These are phyloP conservation scores for Pristis pectinata DNA, from an alignment of 2,797 vertebrate species.

Conservation along the genomic window DNA sequence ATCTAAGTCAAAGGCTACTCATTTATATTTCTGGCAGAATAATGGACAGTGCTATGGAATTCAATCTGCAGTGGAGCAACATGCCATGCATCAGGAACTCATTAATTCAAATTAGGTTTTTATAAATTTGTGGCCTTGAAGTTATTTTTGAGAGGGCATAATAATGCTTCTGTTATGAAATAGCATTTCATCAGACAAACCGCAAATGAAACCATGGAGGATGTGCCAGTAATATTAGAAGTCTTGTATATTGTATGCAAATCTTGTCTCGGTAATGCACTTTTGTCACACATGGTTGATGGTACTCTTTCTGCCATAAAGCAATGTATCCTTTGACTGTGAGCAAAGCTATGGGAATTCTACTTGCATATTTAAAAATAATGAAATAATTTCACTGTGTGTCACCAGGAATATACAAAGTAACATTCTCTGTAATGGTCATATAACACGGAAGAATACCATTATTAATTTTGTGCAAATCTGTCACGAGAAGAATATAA, in stretches of 20 bases:
- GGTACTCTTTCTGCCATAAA: not conserved
- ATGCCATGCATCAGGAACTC: not conserved
- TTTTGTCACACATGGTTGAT: not conserved
- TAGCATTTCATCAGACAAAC: not conserved
- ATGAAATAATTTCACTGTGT: not conserved
- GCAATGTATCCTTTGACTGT: not conserved
- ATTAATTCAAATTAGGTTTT: not conserved
- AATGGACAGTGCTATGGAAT: not conserved
- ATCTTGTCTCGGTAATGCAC: not conserved
- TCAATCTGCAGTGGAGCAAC: not conserved
- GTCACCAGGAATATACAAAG: not conserved
- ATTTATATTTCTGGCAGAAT: not conserved
- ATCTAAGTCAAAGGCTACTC: not conserved
- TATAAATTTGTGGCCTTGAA: not conserved
- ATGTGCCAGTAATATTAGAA: not conserved
- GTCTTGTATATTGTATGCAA: not conserved
- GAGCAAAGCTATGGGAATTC: not conserved
- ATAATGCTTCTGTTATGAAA: not conserved
- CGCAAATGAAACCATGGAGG: not conserved
- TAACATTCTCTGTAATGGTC: not conserved
- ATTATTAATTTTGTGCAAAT: constrained; percentile 11
- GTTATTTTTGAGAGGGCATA: not conserved
- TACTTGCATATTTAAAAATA: not conserved
- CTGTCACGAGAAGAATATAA: not conserved
- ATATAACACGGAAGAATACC: not conserved